Conservation (phyloP, 1,140 invertebrate genomes). For the Aphelenchoides fujianensis region DNA sequence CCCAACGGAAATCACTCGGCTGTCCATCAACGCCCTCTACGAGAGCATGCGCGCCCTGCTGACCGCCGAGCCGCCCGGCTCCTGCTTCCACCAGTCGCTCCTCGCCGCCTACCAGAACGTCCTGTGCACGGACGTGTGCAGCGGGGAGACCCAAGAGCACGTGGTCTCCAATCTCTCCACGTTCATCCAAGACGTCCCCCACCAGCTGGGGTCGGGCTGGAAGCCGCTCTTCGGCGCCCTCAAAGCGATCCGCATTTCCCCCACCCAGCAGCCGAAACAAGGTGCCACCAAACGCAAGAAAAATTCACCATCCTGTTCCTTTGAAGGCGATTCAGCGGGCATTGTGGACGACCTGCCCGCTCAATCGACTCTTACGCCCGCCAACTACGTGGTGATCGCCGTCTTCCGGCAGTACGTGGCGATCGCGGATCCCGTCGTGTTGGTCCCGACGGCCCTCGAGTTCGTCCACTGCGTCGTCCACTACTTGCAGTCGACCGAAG, state of each 20-base stretch:
- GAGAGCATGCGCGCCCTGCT: constrained; percentile 25
- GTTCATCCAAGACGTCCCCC: constrained; percentile 25
- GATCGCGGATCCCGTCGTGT: constrained; percentile 17
- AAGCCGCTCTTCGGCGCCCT: constrained; percentile 36
- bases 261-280: not conserved
- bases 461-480: constrained; percentile 34
- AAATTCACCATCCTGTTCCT: no score
- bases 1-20: constrained; percentile 23
- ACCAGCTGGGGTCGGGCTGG: constrained; percentile 26
- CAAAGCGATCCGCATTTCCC: constrained; percentile 24
- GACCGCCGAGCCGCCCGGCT: constrained; percentile 18
- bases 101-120: constrained; percentile 27
- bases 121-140: constrained; percentile 28
- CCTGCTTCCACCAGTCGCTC: constrained; percentile 26
- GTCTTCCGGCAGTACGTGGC: constrained; percentile 29
- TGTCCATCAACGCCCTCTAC: constrained; percentile 17
- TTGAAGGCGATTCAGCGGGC: not conserved
- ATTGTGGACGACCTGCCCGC: not conserved
- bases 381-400: constrained; percentile 28
- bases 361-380: constrained; percentile 13
- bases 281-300: no score
- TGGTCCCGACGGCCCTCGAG: constrained; percentile 22
- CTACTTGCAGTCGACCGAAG: constrained; percentile 30
- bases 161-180: constrained; percentile 21
- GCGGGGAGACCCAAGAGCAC: constrained; percentile 37